phyloP scores from a whole-genome alignment of 2,888 invertebrate genomes.

The Cryptocephalus moraei region DNA sequence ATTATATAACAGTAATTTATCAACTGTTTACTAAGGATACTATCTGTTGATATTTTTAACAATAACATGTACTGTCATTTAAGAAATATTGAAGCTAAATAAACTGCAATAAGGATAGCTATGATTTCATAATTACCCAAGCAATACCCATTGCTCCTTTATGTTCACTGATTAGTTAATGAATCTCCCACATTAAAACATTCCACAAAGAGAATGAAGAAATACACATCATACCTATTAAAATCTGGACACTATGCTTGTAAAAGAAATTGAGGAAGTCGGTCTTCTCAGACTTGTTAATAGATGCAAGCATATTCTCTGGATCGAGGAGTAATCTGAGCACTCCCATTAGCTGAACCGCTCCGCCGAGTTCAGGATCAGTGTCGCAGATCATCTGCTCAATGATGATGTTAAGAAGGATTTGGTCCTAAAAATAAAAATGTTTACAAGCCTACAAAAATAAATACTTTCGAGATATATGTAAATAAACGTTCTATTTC shows the following conservation, averaged over 20 bases:
- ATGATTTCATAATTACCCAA: no score
- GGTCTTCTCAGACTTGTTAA: conserved; percentile 92
- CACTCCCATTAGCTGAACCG: conserved; percentile 93
- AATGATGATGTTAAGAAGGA: conserved; percentile 92
- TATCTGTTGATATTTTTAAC: no score
- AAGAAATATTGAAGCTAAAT: no score
- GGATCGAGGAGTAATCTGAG: conserved; percentile 89
- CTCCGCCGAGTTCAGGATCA: conserved; percentile 95
- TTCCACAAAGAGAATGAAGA: no score
- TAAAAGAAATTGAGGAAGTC: conserved; percentile 99
- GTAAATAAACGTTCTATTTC: no score
- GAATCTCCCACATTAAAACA: no score
- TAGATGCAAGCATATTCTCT: conserved; percentile 92
- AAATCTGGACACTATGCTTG: conserved; percentile 92
- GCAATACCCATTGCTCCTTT: no score
- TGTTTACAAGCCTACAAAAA: neutral
- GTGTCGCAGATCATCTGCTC: conserved; percentile 96
- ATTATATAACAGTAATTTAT: no score
- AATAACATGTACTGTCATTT: no score
- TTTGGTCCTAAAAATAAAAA: conserved; percentile 64
- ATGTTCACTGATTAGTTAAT: no score
- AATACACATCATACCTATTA: conserved; percentile 59
- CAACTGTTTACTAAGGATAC: no score
- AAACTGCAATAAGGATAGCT: no score
- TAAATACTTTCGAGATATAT: neutral